Base-by-base conservation (phyloP, 2,888 invertebrate genomes). In the Pteria penguin region DNA sequence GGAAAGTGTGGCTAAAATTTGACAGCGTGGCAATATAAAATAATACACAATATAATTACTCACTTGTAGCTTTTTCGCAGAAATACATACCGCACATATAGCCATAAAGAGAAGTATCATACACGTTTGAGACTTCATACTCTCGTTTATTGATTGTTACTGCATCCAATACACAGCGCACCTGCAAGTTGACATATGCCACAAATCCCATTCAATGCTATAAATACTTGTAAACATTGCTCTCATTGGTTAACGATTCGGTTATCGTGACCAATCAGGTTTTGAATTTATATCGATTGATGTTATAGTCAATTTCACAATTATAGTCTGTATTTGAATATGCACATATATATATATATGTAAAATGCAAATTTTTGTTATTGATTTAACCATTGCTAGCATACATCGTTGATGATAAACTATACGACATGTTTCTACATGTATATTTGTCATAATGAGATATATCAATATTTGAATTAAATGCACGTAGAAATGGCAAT, bases 141-240 rank as follows among this genome's bases (percentile, higher is more conserved):
- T 63, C 33, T n/a, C 36, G 26, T 32, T 32, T 33, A 63, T 11
- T 33, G 33, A 63, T 33, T 8, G 29, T 29, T 27, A 5, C 22
- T 22, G 32, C 63, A 33, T 63, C 60, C 27, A 60, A 60, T 60
- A 26, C 60, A 60, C 60, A 60, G 18, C 60, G 4, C 3, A 24
- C 24, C 14, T 29, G n/a, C n/a, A 61, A 8, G 33, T 63, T 63
- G 63, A 63, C 63, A 63, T 29, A 63, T 63, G 63, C 36, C 45
- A 36, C 45, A 36, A 36, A 14, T 36, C 8, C 45, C 5, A 5
- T 5, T 14, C 45, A 36, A 36, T 36, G 11, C 58, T 24, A 8
- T 26, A 58, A 58, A n/a, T 24, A 2, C 2, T 24, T 24, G 24
- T 26, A 4, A 58, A 26, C 58, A 22, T 36, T 22, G 8, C 4